Evolutionary conservation across 2,113 vertebrate species (phyloP).

Genomic region (Phalacrocorax pelagicus): DNA sequence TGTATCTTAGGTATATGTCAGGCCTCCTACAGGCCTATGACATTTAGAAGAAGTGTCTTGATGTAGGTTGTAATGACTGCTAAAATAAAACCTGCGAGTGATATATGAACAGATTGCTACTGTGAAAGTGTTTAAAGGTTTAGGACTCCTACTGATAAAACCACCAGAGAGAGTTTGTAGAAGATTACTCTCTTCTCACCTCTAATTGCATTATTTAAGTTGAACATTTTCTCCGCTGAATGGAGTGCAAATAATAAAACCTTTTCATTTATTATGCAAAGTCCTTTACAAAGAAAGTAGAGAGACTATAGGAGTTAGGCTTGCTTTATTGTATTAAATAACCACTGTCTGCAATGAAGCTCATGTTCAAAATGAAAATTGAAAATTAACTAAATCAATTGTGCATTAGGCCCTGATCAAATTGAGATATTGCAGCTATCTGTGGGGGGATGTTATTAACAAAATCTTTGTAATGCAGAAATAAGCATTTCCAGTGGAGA

Average conservation of each 20-base stretch:
- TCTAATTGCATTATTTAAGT: slow-evolving; percentile 70
- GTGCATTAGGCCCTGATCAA: background rate
- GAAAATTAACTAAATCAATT: slow-evolving; percentile 7
- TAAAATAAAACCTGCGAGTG: slow-evolving; percentile 26
- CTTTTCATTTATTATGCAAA: slow-evolving; percentile 65
- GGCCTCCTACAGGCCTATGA: background rate
- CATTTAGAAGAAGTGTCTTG: slow-evolving; percentile 20
- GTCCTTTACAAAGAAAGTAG: slow-evolving; percentile 52
- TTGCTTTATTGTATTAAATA: slow-evolving; percentile 47
- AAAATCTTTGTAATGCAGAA: background rate
- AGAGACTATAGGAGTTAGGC: background rate
- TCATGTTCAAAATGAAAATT: background rate
- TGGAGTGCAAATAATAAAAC: slow-evolving; percentile 45
- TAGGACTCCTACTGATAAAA: slow-evolving; percentile 56
- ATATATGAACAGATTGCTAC: slow-evolving; percentile 42
- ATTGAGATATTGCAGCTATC: background rate
- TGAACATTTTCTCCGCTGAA: slow-evolving; percentile 30
- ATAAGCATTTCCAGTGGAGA: background rate
- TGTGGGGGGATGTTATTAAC: background rate
- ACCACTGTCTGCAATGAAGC: background rate
- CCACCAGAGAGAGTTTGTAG: slow-evolving; percentile 32
- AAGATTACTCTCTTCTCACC: slow-evolving; percentile 61
- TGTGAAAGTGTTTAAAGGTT: slow-evolving; percentile 51
- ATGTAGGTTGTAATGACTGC: slow-evolving; percentile 27
- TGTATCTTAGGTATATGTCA: slow-evolving; percentile 3